A percentile compares a stretch with the other conserved stretches of the same genome.
These are phyloP conservation scores for Caenorhabditis tropicalis DNA, from an alignment of 1,140 invertebrate species.

Conservation along the genomic window DNA sequence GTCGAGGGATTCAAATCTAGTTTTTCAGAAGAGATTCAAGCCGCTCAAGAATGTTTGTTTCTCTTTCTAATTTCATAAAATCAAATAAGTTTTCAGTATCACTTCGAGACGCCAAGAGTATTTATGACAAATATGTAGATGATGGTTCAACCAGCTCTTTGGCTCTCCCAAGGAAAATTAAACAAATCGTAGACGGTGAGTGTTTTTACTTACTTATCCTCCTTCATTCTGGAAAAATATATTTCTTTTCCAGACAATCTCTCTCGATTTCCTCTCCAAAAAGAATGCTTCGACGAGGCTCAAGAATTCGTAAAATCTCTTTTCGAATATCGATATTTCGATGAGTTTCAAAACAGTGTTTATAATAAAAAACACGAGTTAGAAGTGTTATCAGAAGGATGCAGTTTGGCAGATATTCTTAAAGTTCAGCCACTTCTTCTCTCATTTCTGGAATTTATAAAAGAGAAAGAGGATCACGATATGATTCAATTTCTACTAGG, in stretches of 20 bases:
- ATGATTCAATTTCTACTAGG: slow-evolving; percentile 45
- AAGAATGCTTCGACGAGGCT: slow-evolving; percentile 48
- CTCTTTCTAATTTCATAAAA: background rate
- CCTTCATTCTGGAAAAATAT: too few relatives aligned
- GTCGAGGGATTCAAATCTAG: slow-evolving; percentile 46
- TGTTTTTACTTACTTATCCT: background rate
- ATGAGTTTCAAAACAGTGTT: slow-evolving; percentile 47
- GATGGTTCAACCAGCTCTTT: slow-evolving; percentile 21
- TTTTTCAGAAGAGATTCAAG: slow-evolving; percentile 22
- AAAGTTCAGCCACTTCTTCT: slow-evolving; percentile 42
- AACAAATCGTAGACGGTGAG: slow-evolving; percentile 35
- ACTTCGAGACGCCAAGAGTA: slow-evolving; percentile 36
- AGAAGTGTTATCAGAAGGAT: slow-evolving; percentile 45
- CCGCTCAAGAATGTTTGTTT: background rate
- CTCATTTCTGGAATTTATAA: slow-evolving; percentile 46
- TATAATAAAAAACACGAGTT: slow-evolving; percentile 48
- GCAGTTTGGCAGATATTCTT: slow-evolving; percentile 38
- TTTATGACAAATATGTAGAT: slow-evolving; percentile 46
- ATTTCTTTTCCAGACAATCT: slow-evolving; percentile 26
- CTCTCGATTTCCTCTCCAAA: background rate
- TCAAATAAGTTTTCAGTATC: background rate
- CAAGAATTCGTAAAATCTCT: slow-evolving; percentile 40
- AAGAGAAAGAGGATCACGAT: slow-evolving; percentile 32
- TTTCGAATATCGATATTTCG: slow-evolving; percentile 46
- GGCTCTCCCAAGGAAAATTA: background rate